Evolutionary conservation across 2,888 invertebrate genomes (phyloP).

Genomic region (Hypsopygia costalis): DNA sequence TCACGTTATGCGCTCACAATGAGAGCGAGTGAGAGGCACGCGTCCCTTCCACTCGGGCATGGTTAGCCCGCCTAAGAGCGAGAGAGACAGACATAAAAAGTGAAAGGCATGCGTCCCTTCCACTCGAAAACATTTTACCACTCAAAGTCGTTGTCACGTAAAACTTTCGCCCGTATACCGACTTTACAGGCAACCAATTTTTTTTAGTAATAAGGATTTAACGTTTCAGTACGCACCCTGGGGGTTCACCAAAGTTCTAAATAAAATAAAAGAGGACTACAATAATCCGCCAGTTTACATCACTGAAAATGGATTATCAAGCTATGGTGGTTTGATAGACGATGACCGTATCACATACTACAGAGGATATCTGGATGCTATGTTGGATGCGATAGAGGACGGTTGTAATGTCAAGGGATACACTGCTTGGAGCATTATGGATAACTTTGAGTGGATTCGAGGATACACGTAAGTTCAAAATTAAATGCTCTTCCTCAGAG

Average conservation of each 20-base stretch:
- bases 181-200: no score
- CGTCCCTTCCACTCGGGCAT: no score
- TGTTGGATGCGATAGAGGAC: constrained; percentile 51
- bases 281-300: constrained; percentile 34
- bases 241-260: constrained; percentile 24
- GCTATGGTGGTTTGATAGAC: constrained; percentile 51
- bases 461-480: constrained; percentile 69
- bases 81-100: no score
- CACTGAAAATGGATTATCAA: constrained; percentile 75
- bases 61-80: no score
- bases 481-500: not conserved
- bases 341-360: constrained; percentile 41
- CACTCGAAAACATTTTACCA: no score
- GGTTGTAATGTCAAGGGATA: constrained; percentile 64
- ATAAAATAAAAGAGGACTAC: constrained; percentile 23
- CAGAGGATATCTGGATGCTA: constrained; percentile 46
- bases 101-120: no score
- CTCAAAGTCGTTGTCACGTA: no score
- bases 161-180: no score
- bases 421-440: constrained; percentile 79
- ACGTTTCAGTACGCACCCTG: constrained; percentile 5
- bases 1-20: no score
- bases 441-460: constrained; percentile 80
- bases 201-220: not conserved
- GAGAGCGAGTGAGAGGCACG: no score